Percentiles rank a stretch among this genome's conserved stretches.
These are phyloP conservation scores for Chaenodraco wilsoni DNA, from an alignment of 2,797 vertebrate species.

Conservation along the genomic window DNA sequence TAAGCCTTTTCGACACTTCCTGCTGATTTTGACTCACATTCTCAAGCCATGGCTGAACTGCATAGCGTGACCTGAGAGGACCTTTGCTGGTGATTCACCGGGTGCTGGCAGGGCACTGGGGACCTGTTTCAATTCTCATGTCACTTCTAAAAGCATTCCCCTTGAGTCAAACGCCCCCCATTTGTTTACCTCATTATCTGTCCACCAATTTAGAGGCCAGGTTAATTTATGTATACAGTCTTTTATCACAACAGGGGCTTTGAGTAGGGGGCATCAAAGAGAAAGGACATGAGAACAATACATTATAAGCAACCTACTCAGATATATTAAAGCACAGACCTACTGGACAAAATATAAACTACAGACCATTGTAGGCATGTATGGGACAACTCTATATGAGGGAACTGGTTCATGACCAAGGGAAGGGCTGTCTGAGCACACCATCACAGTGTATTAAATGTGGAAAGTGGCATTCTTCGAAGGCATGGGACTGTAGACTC, in stretches of 20 bases:
- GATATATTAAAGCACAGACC: slow-evolving; percentile 8
- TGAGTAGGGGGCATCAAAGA: background rate
- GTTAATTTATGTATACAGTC: slow-evolving; percentile 20
- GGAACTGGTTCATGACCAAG: background rate
- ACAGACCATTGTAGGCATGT: background rate
- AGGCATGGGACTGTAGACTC: too few relatives aligned
- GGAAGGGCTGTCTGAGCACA: too few relatives aligned
- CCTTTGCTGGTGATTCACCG: slow-evolving; percentile 20
- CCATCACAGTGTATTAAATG: too few relatives aligned
- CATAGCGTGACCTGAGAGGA: background rate
- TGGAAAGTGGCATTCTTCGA: too few relatives aligned
- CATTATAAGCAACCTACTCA: background rate
- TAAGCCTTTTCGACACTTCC: background rate
- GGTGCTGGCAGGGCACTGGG: background rate
- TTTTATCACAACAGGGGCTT: slow-evolving; percentile 3
- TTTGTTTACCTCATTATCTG: slow-evolving; percentile 11
- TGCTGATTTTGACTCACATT: background rate
- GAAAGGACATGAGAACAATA: background rate
- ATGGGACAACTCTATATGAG: background rate
- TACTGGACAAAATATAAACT: background rate
- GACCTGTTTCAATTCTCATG: slow-evolving; percentile 13
- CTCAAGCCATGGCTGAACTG: background rate
- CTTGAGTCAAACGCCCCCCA: background rate
- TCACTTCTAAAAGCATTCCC: slow-evolving; percentile 20
- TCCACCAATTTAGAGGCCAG: background rate